Conservation (phyloP, 2,113 vertebrate genomes). For the Casuarius casuarius region DNA sequence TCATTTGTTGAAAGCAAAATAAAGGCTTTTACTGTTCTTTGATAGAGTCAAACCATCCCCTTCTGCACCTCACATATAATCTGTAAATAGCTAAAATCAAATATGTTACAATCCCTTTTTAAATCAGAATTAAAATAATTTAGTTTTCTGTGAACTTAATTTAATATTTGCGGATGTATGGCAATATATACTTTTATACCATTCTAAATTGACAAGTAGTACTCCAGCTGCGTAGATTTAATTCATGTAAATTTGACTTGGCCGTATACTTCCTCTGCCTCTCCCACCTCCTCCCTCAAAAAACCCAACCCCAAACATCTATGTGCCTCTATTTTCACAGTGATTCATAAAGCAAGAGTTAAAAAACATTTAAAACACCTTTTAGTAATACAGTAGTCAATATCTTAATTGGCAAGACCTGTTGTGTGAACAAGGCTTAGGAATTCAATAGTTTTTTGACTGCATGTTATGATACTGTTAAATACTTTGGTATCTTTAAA, state of each 20-base stretch:
- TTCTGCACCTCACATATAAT: neutral
- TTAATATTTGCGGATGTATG: no score
- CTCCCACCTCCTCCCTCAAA: neutral
- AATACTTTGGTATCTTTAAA: conserved; percentile 52
- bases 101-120: neutral
- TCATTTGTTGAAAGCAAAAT: neutral
- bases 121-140: neutral
- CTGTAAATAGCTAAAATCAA: neutral
- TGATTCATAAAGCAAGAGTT: neutral
- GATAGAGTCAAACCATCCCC: neutral
- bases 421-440: neutral
- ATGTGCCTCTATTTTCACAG: conserved; percentile 41
- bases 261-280: neutral
- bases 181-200: neutral
- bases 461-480: neutral
- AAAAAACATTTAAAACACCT: neutral
- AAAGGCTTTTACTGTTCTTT: neutral
- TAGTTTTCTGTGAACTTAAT: neutral
- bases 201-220: neutral
- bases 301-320: neutral
- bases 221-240: neutral
- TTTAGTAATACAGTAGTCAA: neutral
- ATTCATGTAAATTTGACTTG: neutral
- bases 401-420: neutral
- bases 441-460: conserved; percentile 2